A percentile compares a stretch with the other conserved stretches of the same genome.
Evolutionary conservation across 2,113 vertebrate species (phyloP).

Genomic region (Gnathonemus longibarbis): DNA sequence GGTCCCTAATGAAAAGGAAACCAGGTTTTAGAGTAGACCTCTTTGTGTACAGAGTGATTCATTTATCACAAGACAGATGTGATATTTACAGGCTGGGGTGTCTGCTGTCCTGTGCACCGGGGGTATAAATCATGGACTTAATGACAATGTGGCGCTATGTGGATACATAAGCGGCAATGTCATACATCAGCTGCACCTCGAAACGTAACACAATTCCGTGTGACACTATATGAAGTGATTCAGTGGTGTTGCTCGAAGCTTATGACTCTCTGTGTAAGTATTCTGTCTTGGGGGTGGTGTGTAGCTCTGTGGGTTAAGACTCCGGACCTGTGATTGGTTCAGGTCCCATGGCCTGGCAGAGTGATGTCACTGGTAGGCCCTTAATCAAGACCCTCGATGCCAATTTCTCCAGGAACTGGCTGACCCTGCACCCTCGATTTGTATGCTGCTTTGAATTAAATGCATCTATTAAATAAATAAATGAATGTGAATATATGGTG

Average conservation of each 20-base stretch:
- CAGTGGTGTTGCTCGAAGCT: background rate
- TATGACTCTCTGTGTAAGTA: background rate
- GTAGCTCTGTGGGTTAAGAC: background rate
- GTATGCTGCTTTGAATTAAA: background rate
- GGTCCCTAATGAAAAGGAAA: background rate
- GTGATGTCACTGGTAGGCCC: background rate
- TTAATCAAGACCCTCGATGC: background rate
- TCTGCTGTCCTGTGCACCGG: background rate
- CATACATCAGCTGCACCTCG: background rate
- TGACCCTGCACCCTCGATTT: background rate
- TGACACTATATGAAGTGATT: background rate
- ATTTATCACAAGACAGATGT: constrained; percentile 3
- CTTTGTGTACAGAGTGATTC: background rate
- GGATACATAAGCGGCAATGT: background rate
- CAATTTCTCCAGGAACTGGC: background rate
- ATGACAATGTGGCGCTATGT: background rate
- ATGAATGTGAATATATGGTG: background rate
- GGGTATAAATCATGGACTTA: background rate
- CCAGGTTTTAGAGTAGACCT: background rate
- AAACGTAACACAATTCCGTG: background rate
- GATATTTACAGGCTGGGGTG: background rate
- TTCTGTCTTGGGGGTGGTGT: background rate
- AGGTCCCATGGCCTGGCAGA: background rate
- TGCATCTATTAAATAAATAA: background rate
- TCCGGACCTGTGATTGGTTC: background rate